Percentiles rank a stretch among this genome's conserved stretches.
Evolutionary conservation across 2,888 invertebrate species (phyloP).

Genomic region (Drosophila greeni): DNA sequence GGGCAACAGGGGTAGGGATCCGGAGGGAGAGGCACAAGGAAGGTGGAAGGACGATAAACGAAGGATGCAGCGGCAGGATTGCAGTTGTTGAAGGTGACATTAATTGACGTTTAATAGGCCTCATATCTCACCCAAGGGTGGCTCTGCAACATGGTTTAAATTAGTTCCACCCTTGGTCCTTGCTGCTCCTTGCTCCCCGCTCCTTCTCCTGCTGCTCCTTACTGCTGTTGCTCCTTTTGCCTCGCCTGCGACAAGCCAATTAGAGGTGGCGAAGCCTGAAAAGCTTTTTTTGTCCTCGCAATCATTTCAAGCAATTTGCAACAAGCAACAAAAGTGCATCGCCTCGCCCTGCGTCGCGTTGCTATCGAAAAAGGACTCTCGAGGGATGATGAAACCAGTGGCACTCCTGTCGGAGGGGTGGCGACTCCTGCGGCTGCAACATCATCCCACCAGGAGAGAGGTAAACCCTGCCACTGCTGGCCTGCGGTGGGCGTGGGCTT

Average conservation of each 20-base stretch:
- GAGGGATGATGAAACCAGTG: constrained; percentile 7
- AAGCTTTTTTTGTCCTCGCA: constrained; percentile 33
- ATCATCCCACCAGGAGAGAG: constrained; percentile 33
- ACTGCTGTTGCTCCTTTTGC: constrained; percentile 5
- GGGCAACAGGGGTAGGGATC: too few relatives aligned
- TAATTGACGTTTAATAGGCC: constrained; percentile 69
- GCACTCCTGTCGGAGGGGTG: constrained; percentile 21
- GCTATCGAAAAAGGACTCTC: not conserved
- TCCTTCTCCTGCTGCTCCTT: not conserved
- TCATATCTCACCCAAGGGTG: constrained; percentile 17
- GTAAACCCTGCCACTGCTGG: constrained; percentile 8
- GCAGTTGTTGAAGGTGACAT: constrained; percentile 71
- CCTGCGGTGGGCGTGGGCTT: constrained; percentile 25
- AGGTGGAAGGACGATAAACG: constrained; percentile 1
- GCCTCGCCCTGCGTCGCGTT: not conserved
- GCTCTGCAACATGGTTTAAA: constrained; percentile 20
- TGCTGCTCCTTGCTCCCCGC: not conserved
- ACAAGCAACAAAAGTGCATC: constrained; percentile 53
- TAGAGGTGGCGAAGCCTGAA: constrained; percentile 37
- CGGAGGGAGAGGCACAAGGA: too few relatives aligned
- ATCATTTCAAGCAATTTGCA: constrained; percentile 41
- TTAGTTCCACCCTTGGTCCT: constrained; percentile 24
- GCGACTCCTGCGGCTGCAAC: constrained; percentile 40
- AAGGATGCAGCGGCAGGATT: constrained; percentile 48
- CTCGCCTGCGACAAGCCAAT: constrained; percentile 39